Conservation (phyloP, 2,113 vertebrate species). For the Grammomys dolichurus region DNA sequence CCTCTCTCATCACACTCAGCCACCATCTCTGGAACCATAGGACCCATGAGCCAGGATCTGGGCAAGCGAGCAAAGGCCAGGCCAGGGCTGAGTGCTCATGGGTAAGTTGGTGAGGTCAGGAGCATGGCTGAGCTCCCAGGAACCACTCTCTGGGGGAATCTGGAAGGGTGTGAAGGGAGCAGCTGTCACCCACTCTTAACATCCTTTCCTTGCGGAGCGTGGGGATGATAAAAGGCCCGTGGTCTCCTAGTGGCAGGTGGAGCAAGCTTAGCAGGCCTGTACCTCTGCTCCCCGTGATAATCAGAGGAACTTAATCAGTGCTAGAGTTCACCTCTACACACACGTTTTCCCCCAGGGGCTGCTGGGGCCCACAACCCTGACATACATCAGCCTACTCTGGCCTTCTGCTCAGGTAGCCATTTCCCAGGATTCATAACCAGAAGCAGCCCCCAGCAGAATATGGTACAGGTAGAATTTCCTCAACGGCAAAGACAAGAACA, state of each 20-base stretch:
- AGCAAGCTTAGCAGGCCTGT: neutral
- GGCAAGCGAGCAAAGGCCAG: neutral
- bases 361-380: neutral
- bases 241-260: neutral
- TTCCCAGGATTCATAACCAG: neutral
- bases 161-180: neutral
- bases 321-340: neutral
- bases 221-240: no score
- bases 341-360: no score
- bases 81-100: neutral
- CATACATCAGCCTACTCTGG: neutral
- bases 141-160: neutral
- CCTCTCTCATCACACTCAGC: neutral
- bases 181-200: neutral
- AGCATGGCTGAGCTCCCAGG: neutral
- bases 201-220: neutral
- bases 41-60: accelerated
- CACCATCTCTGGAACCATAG: neutral
- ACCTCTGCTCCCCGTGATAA: neutral
- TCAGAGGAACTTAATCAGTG: neutral
- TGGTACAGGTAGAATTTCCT: neutral
- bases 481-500: neutral
- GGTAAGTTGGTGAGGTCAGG: neutral
- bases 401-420: neutral
- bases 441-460: neutral